Base-by-base conservation (phyloP, 2,888 invertebrate species). In the Pollenia angustigena region DNA sequence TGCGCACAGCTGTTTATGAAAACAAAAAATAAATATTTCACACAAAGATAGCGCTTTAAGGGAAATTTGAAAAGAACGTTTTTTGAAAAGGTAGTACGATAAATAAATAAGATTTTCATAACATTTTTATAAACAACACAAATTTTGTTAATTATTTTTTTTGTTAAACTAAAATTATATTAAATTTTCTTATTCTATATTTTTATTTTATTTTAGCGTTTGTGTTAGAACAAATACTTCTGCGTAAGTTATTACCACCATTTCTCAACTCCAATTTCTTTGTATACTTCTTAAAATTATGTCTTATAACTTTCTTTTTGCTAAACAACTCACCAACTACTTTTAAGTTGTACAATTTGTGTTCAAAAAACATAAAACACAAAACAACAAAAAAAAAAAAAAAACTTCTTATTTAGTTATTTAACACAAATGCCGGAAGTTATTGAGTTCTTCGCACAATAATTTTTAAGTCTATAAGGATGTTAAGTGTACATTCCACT, bases 371-470 rank as follows among this genome's bases (percentile, higher is more conserved):
- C 46, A 50, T 58, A 54, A 75, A 74, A 81, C 54, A 71, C 56
- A 44, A 66, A 68, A 68, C 48, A 68, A 18, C 18, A 18, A 18
- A 18, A 18, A 52, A 58, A 18, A 18, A 52, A 58, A 79, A 72
- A 42, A 68, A 71, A 64, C 52, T 85, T 82, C 72, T 85, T 86
- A 82, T 86, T 82, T 86, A 86, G 85, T 86, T 86, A 86, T 86
- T 86, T 86, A 86, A 86, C 68, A 82, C 82, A 87, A 88, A 85
- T 86, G 87, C 87, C 89, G 89, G 90, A 91, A 91, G 91, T 90
- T 91, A 91, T 91, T 91, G 91, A 91, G 91, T 84, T 87, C 85
- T 82, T 79, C 60, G 60, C 85, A 64, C 64, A 75, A 68, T 76
- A 81, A 76, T 71, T 76, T 48, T 72, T 42, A 69, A 81, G 60